These are phyloP conservation scores for Bicyclus anynana DNA, from an alignment of 1,140 invertebrate species.

Conservation along the genomic window DNA sequence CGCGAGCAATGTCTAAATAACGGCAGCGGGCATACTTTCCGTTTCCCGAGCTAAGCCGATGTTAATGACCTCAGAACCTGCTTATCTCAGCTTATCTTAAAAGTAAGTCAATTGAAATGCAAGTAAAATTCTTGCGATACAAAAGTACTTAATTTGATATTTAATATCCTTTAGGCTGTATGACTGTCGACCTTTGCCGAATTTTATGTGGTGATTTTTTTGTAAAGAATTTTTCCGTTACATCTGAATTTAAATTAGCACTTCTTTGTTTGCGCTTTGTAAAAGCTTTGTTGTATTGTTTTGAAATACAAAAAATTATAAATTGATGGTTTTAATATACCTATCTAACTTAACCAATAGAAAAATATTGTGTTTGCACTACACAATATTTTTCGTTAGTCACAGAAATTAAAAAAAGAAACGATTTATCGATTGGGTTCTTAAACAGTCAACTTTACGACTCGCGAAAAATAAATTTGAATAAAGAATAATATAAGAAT, in stretches of 20 bases:
- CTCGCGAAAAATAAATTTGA: slow-evolving; percentile 9
- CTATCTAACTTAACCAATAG: no score
- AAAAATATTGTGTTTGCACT: no score
- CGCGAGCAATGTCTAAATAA: slow-evolving; percentile 2
- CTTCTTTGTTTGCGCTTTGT: no score
- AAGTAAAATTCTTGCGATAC: slow-evolving; percentile 19
- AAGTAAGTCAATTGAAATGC: slow-evolving; percentile 40
- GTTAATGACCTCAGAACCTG: slow-evolving; percentile 45
- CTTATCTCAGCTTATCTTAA: slow-evolving; percentile 41
- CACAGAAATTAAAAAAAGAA: background rate
- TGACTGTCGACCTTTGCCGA: background rate
- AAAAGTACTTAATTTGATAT: background rate
- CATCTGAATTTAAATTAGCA: background rate
- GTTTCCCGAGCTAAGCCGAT: slow-evolving; percentile 30
- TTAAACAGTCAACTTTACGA: background rate
- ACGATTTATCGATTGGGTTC: background rate
- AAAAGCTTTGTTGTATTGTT: no score
- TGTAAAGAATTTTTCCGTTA: background rate
- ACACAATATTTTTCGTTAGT: background rate
- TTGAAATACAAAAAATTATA: no score
- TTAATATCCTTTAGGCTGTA: background rate
- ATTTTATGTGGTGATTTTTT: background rate
- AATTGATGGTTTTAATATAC: no score
- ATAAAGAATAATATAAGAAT: slow-evolving; percentile 33
- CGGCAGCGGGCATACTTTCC: slow-evolving; percentile 15